Conservation (phyloP, 2,888 invertebrate species). For the Pterostichus madidus region DNA sequence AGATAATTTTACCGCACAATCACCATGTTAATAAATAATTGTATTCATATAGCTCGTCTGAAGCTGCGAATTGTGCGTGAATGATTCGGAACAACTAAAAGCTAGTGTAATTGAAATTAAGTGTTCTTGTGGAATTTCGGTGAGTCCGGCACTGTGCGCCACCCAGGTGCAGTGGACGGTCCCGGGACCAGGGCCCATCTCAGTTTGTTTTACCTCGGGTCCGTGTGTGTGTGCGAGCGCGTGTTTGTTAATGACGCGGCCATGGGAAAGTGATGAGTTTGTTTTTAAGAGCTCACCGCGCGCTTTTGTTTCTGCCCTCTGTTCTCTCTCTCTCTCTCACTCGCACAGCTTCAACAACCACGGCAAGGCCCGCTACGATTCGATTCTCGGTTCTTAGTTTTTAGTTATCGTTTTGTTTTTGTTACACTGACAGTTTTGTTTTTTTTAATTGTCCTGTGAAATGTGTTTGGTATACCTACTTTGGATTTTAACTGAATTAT, state of each 20-base stretch:
- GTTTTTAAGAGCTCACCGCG: conserved; percentile 69
- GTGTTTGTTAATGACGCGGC: conserved; percentile 76
- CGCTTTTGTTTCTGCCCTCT: conserved; percentile 63
- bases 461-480: conserved; percentile 28
- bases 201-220: conserved; percentile 59
- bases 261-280: conserved; percentile 76
- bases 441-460: conserved; percentile 33
- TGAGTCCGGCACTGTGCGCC: conserved; percentile 57
- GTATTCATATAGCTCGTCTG: no score
- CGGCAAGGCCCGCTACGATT: neutral
- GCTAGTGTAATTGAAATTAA: no score
- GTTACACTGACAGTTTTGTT: conserved; percentile 10
- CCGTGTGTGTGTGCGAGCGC: conserved; percentile 53
- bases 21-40: no score
- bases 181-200: conserved; percentile 55
- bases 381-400: neutral
- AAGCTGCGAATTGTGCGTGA: no score
- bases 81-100: no score
- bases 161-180: conserved; percentile 59
- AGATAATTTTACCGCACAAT: no score
- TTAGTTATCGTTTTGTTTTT: conserved; percentile 25
- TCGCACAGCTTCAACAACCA: neutral
- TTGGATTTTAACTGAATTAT: conserved; percentile 25
- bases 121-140: neutral
- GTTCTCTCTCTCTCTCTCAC: neutral